Evolutionary conservation across 2,797 vertebrate species (phyloP).

Genomic region (Eospalax fontanierii): DNA sequence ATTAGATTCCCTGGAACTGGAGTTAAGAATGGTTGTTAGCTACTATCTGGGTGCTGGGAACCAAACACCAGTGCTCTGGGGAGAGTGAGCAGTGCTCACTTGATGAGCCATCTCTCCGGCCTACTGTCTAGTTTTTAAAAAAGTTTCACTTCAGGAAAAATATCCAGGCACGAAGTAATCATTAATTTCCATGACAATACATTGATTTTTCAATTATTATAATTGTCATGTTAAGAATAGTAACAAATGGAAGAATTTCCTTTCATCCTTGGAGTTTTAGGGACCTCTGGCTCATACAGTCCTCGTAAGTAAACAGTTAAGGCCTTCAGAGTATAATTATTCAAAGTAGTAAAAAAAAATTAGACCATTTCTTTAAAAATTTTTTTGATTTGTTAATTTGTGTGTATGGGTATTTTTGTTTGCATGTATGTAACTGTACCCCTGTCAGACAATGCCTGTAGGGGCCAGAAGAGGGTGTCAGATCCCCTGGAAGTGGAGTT

Average conservation of each 20-base stretch:
- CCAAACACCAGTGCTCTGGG: no score
- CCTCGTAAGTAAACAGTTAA: neutral
- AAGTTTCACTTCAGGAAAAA: neutral
- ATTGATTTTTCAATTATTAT: conserved; percentile 34
- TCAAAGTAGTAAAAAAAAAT: conserved; percentile 69
- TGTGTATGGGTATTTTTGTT: no score
- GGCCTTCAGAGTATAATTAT: conserved; percentile 53
- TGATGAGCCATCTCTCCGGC: no score
- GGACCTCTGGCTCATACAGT: conserved; percentile 12
- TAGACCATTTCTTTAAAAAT: conserved; percentile 4
- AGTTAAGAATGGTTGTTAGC: no score
- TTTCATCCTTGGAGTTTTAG: conserved; percentile 32
- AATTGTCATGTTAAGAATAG: neutral
- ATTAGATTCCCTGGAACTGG: no score
- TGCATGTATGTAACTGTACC: no score
- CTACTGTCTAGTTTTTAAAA: conserved; percentile 2
- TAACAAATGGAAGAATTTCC: neutral
- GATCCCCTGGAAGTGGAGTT: no score
- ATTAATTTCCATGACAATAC: conserved; percentile 20
- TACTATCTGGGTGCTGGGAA: no score
- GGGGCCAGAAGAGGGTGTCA: no score
- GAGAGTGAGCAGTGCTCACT: no score
- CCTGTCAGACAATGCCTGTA: no score
- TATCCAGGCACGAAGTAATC: neutral
- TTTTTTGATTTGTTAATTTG: no score